Evolutionary conservation across 2,113 vertebrate genomes (phyloP).

Genomic region (Shinisaurus crocodilurus): DNA sequence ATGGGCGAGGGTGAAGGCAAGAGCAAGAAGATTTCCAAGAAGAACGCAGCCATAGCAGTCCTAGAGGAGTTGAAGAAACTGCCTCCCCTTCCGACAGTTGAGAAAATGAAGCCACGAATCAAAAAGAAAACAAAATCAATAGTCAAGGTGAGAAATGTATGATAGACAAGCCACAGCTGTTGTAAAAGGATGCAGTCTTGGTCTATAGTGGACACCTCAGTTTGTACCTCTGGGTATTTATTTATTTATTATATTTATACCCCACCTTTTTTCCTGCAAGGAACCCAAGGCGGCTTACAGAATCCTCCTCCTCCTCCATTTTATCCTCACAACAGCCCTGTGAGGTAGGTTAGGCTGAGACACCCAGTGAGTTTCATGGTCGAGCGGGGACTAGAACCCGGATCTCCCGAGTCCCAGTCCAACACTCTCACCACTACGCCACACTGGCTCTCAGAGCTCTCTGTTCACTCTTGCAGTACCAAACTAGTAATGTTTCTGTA

Average conservation of each 20-base stretch:
- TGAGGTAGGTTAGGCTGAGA: too few species aligned
- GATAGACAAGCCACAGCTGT: not conserved
- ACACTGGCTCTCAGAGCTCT: too few species aligned
- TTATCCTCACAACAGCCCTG: too few species aligned
- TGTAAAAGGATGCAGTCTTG: constrained; percentile 6
- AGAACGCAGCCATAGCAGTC: constrained; percentile 91
- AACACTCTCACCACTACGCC: too few species aligned
- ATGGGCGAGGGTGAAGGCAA: constrained; percentile 95
- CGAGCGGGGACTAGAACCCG: too few species aligned
- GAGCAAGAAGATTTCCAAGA: constrained; percentile 99
- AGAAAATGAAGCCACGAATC: constrained; percentile 94
- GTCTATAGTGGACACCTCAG: not conserved
- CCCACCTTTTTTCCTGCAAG: too few species aligned
- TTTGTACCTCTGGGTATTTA: not conserved
- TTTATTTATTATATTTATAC: too few species aligned
- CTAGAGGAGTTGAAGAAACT: constrained; percentile 90
- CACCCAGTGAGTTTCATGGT: too few species aligned
- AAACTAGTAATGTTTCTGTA: not conserved
- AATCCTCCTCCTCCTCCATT: too few species aligned
- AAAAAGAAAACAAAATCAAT: constrained; percentile 99
- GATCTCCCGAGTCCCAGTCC: too few species aligned
- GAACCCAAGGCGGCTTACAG: too few species aligned
- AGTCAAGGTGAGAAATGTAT: constrained; percentile 84
- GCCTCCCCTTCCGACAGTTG: constrained; percentile 88
- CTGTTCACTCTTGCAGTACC: not conserved